Conservation (phyloP, 2,113 vertebrate genomes). For the Sapajus apella region DNA sequence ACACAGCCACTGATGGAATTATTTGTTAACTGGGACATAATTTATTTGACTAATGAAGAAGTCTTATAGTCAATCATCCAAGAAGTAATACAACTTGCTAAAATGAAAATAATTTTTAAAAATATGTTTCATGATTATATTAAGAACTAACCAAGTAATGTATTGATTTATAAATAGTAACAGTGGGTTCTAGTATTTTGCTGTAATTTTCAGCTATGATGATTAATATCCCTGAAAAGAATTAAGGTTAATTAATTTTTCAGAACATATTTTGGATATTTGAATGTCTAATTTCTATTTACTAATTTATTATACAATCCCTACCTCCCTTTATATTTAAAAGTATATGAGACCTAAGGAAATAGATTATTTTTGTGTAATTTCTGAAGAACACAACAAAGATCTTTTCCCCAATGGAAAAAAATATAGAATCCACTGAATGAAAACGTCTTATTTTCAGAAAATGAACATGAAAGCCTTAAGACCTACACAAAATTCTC, state of each 20-base stretch:
- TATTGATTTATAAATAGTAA: not conserved
- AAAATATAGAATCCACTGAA: not conserved
- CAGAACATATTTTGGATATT: not conserved
- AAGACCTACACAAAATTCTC: not conserved
- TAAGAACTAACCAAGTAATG: constrained; percentile 6
- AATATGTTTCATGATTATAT: not conserved
- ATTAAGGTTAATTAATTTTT: not conserved
- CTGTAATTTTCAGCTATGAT: not conserved
- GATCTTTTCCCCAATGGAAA: not conserved
- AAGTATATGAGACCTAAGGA: not conserved
- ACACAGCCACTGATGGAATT: not conserved
- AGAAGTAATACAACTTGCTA: not conserved
- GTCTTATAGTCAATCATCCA: not conserved
- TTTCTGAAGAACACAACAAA: not conserved
- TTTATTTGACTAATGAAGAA: not conserved
- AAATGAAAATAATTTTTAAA: constrained; percentile 5
- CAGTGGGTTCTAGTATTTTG: not conserved
- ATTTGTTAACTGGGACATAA: not conserved
- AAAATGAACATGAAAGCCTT: not conserved
- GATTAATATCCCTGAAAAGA: not conserved
- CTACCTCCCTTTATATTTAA: not conserved
- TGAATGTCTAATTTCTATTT: constrained; percentile 28
- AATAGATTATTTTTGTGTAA: constrained; percentile 12
- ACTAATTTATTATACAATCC: not conserved
- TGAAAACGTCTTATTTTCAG: not conserved